Percentiles rank a stretch among this genome's conserved stretches.
Conservation (phyloP, 1,140 invertebrate genomes). For the Drosophila kepulauana region DNA sequence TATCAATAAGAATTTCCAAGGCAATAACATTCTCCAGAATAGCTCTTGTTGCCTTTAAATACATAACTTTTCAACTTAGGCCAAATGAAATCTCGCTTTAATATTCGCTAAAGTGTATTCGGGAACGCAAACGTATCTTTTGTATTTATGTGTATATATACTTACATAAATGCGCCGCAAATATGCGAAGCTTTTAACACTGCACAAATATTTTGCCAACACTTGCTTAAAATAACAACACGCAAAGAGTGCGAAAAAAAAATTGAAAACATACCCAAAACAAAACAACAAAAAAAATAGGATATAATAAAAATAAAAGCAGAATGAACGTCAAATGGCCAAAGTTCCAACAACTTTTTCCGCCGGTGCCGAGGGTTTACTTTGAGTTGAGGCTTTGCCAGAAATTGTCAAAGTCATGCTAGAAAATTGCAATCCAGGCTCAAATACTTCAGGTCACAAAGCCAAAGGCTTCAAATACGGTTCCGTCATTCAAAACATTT, state of each 20-base stretch:
- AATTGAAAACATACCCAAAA: slow-evolving; percentile 31
- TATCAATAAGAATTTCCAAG: too few species aligned
- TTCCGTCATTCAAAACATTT: slow-evolving; percentile 33
- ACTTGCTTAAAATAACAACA: slow-evolving; percentile 30
- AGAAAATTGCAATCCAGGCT: slow-evolving; percentile 58
- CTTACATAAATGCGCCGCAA: slow-evolving; percentile 19
- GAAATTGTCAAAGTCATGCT: slow-evolving; percentile 63
- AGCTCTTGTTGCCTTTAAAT: background rate
- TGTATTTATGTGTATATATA: slow-evolving; percentile 2
- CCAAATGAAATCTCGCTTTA: background rate
- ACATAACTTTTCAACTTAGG: background rate
- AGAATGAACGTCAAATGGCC: slow-evolving; percentile 58
- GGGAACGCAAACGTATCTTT: background rate
- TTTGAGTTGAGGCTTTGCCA: slow-evolving; percentile 29
- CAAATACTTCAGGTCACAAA: slow-evolving; percentile 57
- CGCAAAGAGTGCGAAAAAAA: slow-evolving; percentile 38
- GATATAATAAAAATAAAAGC: slow-evolving; percentile 58
- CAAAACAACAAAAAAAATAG: slow-evolving; percentile 32
- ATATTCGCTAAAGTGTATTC: background rate
- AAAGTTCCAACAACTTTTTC: slow-evolving; percentile 61
- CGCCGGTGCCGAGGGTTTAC: slow-evolving; percentile 14
- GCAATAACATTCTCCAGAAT: too few species aligned
- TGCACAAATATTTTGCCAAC: slow-evolving; percentile 55
- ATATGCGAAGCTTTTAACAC: slow-evolving; percentile 44
- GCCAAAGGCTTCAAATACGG: slow-evolving; percentile 56